phyloP scores from a whole-genome alignment of 2,797 vertebrate genomes.

The Cossypha polioptera region DNA sequence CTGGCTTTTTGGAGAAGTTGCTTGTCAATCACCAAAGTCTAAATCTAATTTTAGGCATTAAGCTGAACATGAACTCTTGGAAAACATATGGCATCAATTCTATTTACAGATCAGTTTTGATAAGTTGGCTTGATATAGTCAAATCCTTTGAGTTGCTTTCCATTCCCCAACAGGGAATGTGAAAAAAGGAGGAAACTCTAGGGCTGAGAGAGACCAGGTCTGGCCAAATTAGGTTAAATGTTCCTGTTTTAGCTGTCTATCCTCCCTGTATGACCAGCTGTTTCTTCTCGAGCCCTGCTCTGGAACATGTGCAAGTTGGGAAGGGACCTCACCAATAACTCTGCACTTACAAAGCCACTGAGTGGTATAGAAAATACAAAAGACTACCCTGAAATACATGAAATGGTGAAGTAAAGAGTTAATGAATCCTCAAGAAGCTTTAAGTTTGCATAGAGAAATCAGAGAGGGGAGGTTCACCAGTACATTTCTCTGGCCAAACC shows the following conservation, averaged over 20 bases:
- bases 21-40: neutral
- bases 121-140: neutral
- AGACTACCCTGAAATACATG: neutral
- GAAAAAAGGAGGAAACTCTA: neutral
- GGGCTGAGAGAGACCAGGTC: neutral
- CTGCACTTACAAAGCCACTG: neutral
- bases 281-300: neutral
- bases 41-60: neutral
- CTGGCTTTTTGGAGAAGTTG: neutral
- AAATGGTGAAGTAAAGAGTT: slow-evolving; percentile 15
- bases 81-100: neutral
- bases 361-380: neutral
- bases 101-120: neutral
- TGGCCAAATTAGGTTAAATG: neutral
- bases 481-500: slow-evolving; percentile 22
- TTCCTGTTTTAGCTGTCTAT: neutral
- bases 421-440: neutral
- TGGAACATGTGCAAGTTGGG: neutral
- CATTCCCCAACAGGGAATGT: neutral
- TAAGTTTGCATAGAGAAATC: neutral
- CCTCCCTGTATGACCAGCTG: neutral
- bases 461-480: neutral
- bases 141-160: neutral
- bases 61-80: neutral
- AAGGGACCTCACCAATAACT: neutral